Percentiles rank a stretch among this genome's conserved stretches.
Conservation (phyloP, 2,797 vertebrate genomes). For the Malacoctenus gilli region DNA sequence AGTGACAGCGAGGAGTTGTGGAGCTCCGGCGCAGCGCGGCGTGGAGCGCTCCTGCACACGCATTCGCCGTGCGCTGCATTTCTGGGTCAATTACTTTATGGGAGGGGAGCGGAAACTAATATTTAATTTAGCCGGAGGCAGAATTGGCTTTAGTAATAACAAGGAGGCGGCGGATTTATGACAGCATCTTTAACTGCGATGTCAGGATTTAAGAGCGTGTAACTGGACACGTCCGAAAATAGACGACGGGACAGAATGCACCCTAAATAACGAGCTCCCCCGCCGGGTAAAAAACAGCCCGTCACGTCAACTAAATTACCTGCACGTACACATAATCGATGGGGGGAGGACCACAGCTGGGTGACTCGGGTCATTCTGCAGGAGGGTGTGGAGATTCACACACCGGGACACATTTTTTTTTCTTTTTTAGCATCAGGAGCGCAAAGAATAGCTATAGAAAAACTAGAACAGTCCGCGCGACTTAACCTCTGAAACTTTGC, state of each 20-base stretch:
- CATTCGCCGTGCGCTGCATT: too few species aligned
- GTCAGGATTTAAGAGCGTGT: constrained; percentile 23
- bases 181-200: constrained; percentile 27
- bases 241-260: constrained; percentile 42
- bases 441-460: too few species aligned
- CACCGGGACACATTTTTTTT: neutral
- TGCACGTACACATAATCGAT: neutral
- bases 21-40: too few species aligned
- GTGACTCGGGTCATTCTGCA: too few species aligned
- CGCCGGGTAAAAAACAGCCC: neutral
- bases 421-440: too few species aligned
- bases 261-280: constrained; percentile 20
- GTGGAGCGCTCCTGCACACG: too few species aligned
- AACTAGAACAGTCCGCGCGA: too few species aligned
- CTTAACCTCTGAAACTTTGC: too few species aligned
- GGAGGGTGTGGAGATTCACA: neutral
- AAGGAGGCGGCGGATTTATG: constrained; percentile 14
- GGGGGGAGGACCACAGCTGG: too few species aligned
- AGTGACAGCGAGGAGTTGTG: constrained; percentile 7
- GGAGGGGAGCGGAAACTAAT: constrained; percentile 6
- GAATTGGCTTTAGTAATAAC: neutral
- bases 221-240: constrained; percentile 68
- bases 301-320: neutral
- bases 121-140: constrained; percentile 8
- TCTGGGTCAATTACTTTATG: constrained; percentile 19